Evolutionary conservation across 2,797 vertebrate genomes (phyloP), one percentile per base, ranked within the genome.

Genomic region (Salarias fasciatus): DNA sequence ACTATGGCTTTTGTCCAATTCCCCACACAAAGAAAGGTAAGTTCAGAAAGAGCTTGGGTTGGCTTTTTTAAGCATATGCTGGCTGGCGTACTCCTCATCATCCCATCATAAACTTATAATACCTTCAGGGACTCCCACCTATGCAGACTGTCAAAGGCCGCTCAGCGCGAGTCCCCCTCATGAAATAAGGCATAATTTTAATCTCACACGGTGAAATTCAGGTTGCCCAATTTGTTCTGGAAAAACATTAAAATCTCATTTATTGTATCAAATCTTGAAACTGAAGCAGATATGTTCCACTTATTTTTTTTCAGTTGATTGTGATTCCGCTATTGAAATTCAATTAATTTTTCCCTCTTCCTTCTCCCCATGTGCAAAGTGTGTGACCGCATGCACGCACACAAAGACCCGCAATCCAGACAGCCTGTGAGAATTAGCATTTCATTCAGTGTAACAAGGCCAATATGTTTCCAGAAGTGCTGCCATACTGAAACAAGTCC

Each of bases 401-500:
- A 84, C 82, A 86, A 80, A 76, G 80, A 69, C 75, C 75, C 68
- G 53, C 77, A 72, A 79, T 64, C 77, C 81, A 78, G 80, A 80
- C 83, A 74, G 72, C 69, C 75, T 74, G 82, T 51, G 82, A 78
- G 82, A 90, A 93, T 93, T 94, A 92, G 89, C 93, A 92, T 93
- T 92, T 90, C 86, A 89, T 90, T 89, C 87, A 83, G 75, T 90
- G 89, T 92, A 90, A 92, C 91, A 92, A 89, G 87, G 85, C 84
- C 91, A 94, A 93, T 94, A 93, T 94, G 93, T 91, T 92, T 86
- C 87, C 88, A 91, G 89, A 91, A 90, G 87, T 87, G 87, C 86
- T 84, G 80, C 91, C 90, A 91, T 92, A 93, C 89, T 92, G 91
- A 92, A 93, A 92, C 88, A 89, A 91, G 91, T 87, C 87, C 88